Evolutionary conservation across 2,797 vertebrate genomes (phyloP), one percentile per base, ranked within the genome.

Genomic region (Percopsis omiscomaycus): DNA sequence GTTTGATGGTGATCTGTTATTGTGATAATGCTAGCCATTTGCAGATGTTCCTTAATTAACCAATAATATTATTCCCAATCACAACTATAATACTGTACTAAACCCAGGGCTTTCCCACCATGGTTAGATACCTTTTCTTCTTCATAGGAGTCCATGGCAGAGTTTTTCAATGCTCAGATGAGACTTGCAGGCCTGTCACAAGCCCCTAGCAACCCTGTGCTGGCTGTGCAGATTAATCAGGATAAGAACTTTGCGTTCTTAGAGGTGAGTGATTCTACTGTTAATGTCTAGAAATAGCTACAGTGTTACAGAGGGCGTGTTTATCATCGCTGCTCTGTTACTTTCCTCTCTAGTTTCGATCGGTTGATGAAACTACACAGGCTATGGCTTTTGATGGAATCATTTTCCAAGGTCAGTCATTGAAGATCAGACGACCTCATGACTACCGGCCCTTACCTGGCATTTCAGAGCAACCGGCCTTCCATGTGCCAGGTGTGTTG

Each of bases 101-200:
- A 50, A 12, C 5, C 22, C 13, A 29, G 5, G 30, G 0, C 5
- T 59, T 53, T 67, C 29, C 53, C 4, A 12, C 51, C 53, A 11
- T 2, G 3, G 45, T 27, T 55, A 44, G 60, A 8, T 48, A n/a
- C 14, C 51, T 64, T 61, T 53, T 68, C 55, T 45, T 42, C 55
- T 8, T 30, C 16, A 50, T 66, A 92, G 91, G 90, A 92, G 79
- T 90, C 86, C 59, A 93, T 93, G 92, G 89, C 91, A 0, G 91
- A 93, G 67, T 93, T 93, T 73, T 93, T 93, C 47, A 93, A 92
- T n/a, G 89, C 92, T 61, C 92, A 93, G 80, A 93, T 93, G 92
- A 77, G 90, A 2, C 89, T 93, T 0, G 92, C 91, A 0, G 92
- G 92, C 3, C 87, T 93, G 8, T 90, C 89, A 0, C 91, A 92